A percentile compares a stretch with the other conserved stretches of the same genome.
Evolutionary conservation across 2,113 vertebrate genomes (phyloP).

Genomic region (Thinocorus orbignyianus): DNA sequence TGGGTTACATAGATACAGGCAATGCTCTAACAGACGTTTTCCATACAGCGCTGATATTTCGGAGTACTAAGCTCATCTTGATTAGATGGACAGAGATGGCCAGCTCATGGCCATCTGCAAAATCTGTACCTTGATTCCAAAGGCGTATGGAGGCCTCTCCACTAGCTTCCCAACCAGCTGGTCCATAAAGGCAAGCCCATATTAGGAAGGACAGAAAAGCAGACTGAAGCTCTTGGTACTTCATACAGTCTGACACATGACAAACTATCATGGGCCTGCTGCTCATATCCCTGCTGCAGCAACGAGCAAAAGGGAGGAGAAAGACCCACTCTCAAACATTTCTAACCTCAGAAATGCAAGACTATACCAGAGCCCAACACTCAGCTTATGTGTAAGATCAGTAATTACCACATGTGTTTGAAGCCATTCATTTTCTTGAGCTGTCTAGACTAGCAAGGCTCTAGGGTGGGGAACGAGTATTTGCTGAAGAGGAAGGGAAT

Average conservation of each 20-base stretch:
- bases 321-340: background rate
- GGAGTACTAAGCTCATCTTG: background rate
- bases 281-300: background rate
- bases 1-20: background rate
- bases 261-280: fast-evolving
- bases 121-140: background rate
- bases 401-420: background rate
- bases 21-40: background rate
- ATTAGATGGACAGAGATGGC: background rate
- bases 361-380: background rate
- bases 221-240: background rate
- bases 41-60: background rate
- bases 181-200: background rate
- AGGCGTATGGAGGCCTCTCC: background rate
- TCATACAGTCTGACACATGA: fast-evolving
- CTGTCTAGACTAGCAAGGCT: slow-evolving; percentile 19
- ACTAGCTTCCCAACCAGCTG: background rate
- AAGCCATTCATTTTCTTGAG: background rate
- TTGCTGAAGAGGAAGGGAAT: background rate
- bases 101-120: background rate
- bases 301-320: background rate
- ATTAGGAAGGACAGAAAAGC: background rate
- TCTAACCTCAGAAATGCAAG: background rate
- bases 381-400: background rate
- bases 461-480: background rate